These are phyloP conservation scores for Drosophila bifasciata DNA, from an alignment of 1,140 invertebrate genomes.

Conservation along the genomic window DNA sequence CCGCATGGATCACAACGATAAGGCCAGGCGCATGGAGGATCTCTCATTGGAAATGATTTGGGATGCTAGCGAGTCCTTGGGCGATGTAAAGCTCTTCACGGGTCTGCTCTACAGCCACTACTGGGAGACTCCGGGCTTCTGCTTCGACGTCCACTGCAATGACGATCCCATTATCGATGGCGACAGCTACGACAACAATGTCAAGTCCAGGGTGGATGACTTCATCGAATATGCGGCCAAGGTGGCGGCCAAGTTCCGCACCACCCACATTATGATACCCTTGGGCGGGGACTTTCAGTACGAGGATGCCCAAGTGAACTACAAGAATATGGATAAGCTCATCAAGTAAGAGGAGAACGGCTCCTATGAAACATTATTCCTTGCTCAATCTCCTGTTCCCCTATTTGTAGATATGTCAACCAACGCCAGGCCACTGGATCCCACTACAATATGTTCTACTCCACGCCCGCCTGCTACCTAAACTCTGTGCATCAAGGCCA, in stretches of 20 bases:
- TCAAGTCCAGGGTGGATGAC: constrained; percentile 86
- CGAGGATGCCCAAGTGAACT: constrained; percentile 93
- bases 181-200: constrained; percentile 89
- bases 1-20: constrained; percentile 95
- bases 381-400: too few species aligned
- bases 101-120: constrained; percentile 91
- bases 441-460: constrained; percentile 85
- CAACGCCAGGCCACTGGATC: constrained; percentile 86
- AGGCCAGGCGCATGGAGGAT: constrained; percentile 86
- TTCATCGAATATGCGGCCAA: constrained; percentile 86
- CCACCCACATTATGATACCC: constrained; percentile 93
- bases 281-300: constrained; percentile 98
- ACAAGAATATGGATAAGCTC: constrained; percentile 94
- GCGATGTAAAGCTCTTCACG: constrained; percentile 89
- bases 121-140: constrained; percentile 93
- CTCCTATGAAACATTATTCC: rapidly evolving
- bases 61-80: constrained; percentile 88
- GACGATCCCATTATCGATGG: constrained; percentile 94
- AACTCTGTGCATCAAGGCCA: constrained; percentile 91
- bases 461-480: constrained; percentile 96
- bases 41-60: constrained; percentile 85
- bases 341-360: constrained; percentile 88
- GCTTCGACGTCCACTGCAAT: constrained; percentile 93
- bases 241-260: constrained; percentile 86
- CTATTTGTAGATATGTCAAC: constrained; percentile 18